phyloP scores from a whole-genome alignment of 30 jellyfish, hydroid and myxozoan genomes.

The Aurelia coerulea region DNA sequence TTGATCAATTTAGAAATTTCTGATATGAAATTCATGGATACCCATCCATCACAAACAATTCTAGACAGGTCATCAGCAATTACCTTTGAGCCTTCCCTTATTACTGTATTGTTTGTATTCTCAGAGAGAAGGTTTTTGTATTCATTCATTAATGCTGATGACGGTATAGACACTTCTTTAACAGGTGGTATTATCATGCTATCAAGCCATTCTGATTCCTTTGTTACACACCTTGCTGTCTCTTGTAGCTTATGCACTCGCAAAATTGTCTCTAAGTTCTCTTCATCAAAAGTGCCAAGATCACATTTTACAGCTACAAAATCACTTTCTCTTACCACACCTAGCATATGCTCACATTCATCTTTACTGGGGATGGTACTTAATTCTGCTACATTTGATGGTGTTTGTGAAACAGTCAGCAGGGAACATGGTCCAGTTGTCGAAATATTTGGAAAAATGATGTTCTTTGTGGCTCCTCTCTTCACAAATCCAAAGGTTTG shows the following conservation, averaged over 20 bases:
- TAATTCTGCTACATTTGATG: slow-evolving; percentile 8
- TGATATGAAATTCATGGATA: slow-evolving; percentile 2
- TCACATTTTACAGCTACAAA: slow-evolving; percentile 6
- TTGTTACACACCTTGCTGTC: neutral
- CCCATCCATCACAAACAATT: slow-evolving; percentile 8
- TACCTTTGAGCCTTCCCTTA: slow-evolving; percentile 5
- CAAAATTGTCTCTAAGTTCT: neutral
- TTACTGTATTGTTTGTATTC: neutral
- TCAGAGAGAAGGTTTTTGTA: neutral
- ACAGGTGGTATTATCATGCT: slow-evolving; percentile 2
- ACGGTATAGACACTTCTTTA: neutral
- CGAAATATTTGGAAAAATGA: neutral
- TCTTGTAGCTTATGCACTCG: slow-evolving; percentile 4
- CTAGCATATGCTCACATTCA: slow-evolving; percentile 8
- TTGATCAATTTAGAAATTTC: neutral
- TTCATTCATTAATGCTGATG: neutral
- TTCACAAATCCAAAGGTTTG: neutral
- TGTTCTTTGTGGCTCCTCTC: neutral
- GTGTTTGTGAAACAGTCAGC: neutral
- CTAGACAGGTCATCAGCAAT: slow-evolving; percentile 12
- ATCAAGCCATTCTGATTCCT: neutral
- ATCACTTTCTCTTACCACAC: neutral
- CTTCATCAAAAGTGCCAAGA: slow-evolving; percentile 11
- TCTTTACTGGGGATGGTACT: neutral
- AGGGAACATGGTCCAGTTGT: slow-evolving; percentile 11